phyloP scores from a whole-genome alignment of 2,888 invertebrate species.

The Tineola bisselliella region DNA sequence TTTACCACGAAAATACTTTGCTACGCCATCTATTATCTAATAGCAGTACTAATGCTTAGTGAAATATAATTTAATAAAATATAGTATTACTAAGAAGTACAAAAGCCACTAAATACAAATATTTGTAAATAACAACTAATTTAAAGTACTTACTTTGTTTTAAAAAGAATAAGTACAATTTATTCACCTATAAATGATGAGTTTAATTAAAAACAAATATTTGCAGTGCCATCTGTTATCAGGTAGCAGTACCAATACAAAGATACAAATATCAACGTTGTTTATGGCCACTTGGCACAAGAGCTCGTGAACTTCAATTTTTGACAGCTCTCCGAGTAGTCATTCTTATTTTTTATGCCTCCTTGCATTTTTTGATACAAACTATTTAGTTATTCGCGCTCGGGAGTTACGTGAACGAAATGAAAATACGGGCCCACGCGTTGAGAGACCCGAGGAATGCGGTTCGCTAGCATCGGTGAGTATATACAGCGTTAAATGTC shows the following conservation, averaged over 20 bases:
- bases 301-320: constrained; percentile 61
- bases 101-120: no score
- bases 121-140: no score
- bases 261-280: constrained; percentile 31
- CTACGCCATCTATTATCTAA: constrained; percentile 10
- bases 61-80: no score
- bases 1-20: neutral
- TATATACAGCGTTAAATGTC: constrained; percentile 24
- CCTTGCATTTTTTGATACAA: constrained; percentile 67
- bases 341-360: constrained; percentile 62
- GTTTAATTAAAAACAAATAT: neutral
- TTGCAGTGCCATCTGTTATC: constrained; percentile 33
- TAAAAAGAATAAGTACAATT: no score
- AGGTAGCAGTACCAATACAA: constrained; percentile 30
- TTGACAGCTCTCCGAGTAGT: constrained; percentile 64
- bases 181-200: no score
- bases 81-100: no score
- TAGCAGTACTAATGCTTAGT: constrained; percentile 3
- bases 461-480: constrained; percentile 62
- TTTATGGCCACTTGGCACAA: constrained; percentile 60
- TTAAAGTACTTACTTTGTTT: no score
- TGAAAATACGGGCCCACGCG: constrained; percentile 60
- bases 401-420: constrained; percentile 60
- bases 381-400: constrained; percentile 66
- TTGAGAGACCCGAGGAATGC: constrained; percentile 61